Percentiles rank a stretch among this genome's conserved stretches.
Conservation (phyloP, 2,888 invertebrate species). For the Acanthopleura granulata region DNA sequence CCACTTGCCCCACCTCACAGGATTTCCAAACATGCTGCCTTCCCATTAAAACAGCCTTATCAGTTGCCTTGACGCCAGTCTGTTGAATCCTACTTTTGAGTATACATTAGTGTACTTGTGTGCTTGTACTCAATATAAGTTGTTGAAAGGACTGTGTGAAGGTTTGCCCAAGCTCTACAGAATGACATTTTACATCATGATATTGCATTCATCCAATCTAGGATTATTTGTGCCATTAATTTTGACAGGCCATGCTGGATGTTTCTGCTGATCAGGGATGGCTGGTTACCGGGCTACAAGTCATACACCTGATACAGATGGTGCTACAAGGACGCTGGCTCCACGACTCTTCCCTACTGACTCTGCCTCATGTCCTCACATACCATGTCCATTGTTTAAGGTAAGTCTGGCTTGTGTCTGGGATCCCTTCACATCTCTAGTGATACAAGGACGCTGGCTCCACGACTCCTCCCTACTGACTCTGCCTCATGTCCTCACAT, state of each 20-base stretch:
- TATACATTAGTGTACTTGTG: no score
- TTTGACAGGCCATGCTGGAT: slow-evolving; percentile 92
- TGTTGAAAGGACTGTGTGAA: no score
- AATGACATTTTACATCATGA: background rate
- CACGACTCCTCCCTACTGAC: slow-evolving; percentile 75
- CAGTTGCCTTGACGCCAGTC: no score
- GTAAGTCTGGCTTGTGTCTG: slow-evolving; percentile 34
- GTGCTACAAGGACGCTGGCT: slow-evolving; percentile 92
- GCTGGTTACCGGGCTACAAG: slow-evolving; percentile 83
- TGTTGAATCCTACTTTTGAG: no score
- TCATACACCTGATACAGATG: slow-evolving; percentile 85
- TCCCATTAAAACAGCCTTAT: no score
- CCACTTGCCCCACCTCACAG: no score
- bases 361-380: slow-evolving; percentile 82
- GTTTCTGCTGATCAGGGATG: slow-evolving; percentile 91
- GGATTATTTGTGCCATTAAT: slow-evolving; percentile 12
- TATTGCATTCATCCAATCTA: background rate
- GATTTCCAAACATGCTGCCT: no score
- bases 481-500: slow-evolving; percentile 81
- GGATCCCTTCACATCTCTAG: slow-evolving; percentile 34
- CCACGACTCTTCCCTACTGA: slow-evolving; percentile 75
- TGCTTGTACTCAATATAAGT: no score
- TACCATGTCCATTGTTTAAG: slow-evolving; percentile 68
- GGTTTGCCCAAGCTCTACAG: background rate
- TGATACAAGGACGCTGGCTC: slow-evolving; percentile 92